These are phyloP conservation scores for Lycaon pictus DNA, from an alignment of 2,113 vertebrate genomes.

Conservation along the genomic window DNA sequence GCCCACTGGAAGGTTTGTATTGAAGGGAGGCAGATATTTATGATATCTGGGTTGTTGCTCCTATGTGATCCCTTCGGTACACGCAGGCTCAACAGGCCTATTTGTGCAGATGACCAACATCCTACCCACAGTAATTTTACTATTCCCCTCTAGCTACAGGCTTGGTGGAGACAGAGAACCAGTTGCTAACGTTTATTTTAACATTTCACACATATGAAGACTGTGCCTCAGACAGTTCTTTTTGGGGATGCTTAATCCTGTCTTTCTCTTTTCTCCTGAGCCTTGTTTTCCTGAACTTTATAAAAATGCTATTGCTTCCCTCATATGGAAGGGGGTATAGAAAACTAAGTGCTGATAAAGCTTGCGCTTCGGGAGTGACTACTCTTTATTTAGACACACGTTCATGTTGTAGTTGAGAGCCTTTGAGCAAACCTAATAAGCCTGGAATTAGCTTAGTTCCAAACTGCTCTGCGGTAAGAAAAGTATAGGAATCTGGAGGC, in stretches of 20 bases:
- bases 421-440: not conserved
- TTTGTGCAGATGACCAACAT: not conserved
- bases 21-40: not conserved
- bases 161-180: not conserved
- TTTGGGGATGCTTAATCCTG: conserved; percentile 21
- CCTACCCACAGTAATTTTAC: not conserved
- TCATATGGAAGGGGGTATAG: not conserved
- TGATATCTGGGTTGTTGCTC: not conserved
- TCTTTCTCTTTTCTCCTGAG: conserved; percentile 25
- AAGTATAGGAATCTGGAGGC: not conserved
- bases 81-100: not conserved
- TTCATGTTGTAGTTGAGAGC: not conserved
- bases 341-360: not conserved
- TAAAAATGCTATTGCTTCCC: not conserved
- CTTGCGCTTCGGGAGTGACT: not conserved
- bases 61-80: not conserved
- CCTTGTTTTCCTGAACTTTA: not conserved
- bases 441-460: not conserved
- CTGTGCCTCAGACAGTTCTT: not conserved
- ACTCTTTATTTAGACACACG: not conserved
- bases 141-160: not conserved
- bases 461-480: not conserved
- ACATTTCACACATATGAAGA: not conserved
- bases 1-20: not conserved
- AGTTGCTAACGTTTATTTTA: not conserved